These are phyloP conservation scores for Cryptophagus acutangulus DNA, from an alignment of 2,888 invertebrate genomes.

Conservation along the genomic window DNA sequence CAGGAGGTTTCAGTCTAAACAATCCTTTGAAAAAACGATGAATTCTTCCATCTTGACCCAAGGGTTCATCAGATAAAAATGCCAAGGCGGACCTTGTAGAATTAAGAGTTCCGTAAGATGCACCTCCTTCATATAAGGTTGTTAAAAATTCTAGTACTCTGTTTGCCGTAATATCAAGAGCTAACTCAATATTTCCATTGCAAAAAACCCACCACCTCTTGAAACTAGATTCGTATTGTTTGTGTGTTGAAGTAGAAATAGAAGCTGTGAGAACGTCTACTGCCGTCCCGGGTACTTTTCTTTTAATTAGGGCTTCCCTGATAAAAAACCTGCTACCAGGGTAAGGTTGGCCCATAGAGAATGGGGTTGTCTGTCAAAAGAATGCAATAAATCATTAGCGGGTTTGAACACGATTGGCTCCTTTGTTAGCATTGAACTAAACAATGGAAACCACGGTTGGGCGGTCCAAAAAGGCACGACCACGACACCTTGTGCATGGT, in stretches of 20 bases:
- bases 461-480: slow-evolving; percentile 30
- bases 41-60: slow-evolving; percentile 17
- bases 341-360: slow-evolving; percentile 3
- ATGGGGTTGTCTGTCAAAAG: slow-evolving; percentile 1
- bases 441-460: slow-evolving; percentile 32
- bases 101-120: slow-evolving; percentile 25
- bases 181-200: slow-evolving; percentile 2
- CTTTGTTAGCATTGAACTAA: slow-evolving; percentile 8
- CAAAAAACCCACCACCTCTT: slow-evolving; percentile 9
- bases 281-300: not conserved
- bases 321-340: slow-evolving; percentile 4
- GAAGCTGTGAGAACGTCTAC: not conserved
- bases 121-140: slow-evolving; percentile 1
- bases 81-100: slow-evolving; percentile 26
- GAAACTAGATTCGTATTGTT: slow-evolving; percentile 8
- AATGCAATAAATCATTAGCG: slow-evolving; percentile 4
- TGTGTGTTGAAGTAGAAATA: slow-evolving; percentile 4
- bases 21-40: slow-evolving; percentile 23
- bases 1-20: slow-evolving; percentile 1
- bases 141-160: slow-evolving; percentile 12
- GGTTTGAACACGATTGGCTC: slow-evolving; percentile 2
- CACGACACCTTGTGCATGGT: slow-evolving; percentile 26
- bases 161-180: slow-evolving; percentile 2
- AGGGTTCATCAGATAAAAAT: slow-evolving; percentile 15
- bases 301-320: not conserved